Percentiles rank a stretch among this genome's conserved stretches.
Conservation (phyloP, 2,113 vertebrate species). For the Hyla sarda region DNA sequence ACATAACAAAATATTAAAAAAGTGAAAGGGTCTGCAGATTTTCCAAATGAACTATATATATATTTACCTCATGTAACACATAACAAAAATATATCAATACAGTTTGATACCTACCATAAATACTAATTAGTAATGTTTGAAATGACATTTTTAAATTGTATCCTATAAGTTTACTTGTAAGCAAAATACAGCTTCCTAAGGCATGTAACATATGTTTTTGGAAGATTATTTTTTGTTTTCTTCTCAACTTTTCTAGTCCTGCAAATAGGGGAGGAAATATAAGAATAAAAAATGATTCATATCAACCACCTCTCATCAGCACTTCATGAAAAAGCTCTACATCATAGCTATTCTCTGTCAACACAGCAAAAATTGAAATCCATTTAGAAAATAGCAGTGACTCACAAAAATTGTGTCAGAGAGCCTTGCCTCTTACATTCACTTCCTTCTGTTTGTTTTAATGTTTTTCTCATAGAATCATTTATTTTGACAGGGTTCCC, state of each 20-base stretch:
- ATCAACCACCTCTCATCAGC: conserved; percentile 1
- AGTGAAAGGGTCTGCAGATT: no score
- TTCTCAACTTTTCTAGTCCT: neutral
- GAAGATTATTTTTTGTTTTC: neutral
- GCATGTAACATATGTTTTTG: neutral
- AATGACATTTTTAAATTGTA: neutral
- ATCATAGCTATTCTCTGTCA: conserved; percentile 42
- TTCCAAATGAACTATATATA: no score
- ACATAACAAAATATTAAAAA: no score
- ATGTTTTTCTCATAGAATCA: conserved; percentile 25
- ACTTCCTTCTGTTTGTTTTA: conserved; percentile 16
- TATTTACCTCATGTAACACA: no score
- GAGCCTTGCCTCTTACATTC: conserved; percentile 18
- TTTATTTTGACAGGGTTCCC: conserved; percentile 41
- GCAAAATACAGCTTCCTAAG: neutral
- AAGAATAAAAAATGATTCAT: neutral
- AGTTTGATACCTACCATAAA: no score
- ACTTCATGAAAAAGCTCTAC: conserved; percentile 5
- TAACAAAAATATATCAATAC: no score
- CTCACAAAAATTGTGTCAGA: conserved; percentile 38
- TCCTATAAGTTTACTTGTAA: neutral
- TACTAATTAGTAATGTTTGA: neutral
- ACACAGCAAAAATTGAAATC: conserved; percentile 35
- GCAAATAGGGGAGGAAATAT: neutral
- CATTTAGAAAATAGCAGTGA: conserved; percentile 51